Conservation (phyloP, 2,797 vertebrate genomes). For the Rousettus madagascariensis region DNA sequence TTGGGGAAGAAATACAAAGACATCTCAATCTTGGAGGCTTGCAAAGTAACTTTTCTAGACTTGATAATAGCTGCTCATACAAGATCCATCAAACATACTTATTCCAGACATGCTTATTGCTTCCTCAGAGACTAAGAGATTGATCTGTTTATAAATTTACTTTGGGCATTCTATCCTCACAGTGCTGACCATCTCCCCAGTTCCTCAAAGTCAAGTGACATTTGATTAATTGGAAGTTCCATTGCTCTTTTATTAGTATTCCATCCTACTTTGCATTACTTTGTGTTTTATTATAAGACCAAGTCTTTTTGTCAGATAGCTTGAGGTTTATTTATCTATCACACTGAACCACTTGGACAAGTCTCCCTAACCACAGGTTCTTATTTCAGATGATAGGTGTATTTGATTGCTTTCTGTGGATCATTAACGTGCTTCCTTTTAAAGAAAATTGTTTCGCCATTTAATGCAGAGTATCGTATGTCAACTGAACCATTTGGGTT, state of each 20-base stretch:
- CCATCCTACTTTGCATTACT: background rate
- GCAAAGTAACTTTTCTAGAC: background rate
- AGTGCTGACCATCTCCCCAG: background rate
- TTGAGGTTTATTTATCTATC: background rate
- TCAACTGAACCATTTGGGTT: background rate
- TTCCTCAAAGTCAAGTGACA: background rate
- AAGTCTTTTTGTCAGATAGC: slow-evolving; percentile 33
- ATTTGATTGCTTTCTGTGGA: background rate
- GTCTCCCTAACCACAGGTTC: background rate
- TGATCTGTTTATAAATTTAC: background rate
- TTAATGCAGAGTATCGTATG: background rate
- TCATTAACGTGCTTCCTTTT: slow-evolving; percentile 31
- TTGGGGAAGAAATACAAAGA: background rate
- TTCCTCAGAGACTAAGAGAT: background rate
- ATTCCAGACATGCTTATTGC: background rate
- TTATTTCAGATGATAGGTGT: background rate
- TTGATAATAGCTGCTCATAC: background rate
- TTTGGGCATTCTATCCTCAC: background rate
- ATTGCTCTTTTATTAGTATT: slow-evolving; percentile 29
- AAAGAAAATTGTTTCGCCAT: slow-evolving; percentile 1
- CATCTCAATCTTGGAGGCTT: background rate
- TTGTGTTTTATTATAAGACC: slow-evolving; percentile 8
- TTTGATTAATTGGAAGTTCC: slow-evolving; percentile 58
- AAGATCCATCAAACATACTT: rapidly evolving
- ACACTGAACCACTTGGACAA: rapidly evolving